Evolutionary conservation across 2,888 invertebrate species (phyloP), one percentile per base, ranked within the genome.

Genomic region (Drosophila prolongata): DNA sequence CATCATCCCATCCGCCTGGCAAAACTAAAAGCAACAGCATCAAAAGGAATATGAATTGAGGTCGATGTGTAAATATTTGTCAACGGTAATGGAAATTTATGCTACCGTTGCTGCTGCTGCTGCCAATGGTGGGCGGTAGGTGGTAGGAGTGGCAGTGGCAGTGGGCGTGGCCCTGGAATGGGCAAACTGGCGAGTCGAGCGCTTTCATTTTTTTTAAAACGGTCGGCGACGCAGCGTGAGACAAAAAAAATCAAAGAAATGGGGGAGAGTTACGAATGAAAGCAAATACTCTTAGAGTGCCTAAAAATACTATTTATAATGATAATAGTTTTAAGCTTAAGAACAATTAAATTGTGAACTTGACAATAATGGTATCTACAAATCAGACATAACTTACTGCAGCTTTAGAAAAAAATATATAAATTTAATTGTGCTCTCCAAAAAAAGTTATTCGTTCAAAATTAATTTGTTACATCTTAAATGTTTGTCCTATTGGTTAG

Each of bases 11-110:
- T 16, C 6, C 34, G 55, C 38, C 62, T 42, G 59, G 77, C 60
- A 70, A 66, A 77, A 75, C 89, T 85, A 85, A 85, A 84, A 89
- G 85, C 89, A 85, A 89, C 76, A 85, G 89, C 85, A 85, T 87
- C 79, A 87, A 82, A 83, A 80, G 79, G 86, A 79, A 88, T 89
- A 87, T 89, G 89, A 84, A 89, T 89, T 87, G 89, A 85, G 87
- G 89, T 90, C 90, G 89, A 80, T 89, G 89, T 89, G 90, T 85
- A 90, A 90, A 89, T 89, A 89, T 89, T 89, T 89, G 89, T 90
- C 90, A 88, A 83, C 87, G 89, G 89, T 89, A 89, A 89, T 89
- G 89, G 89, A 89, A 90, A 89, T 90, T 89, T 89, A 89, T 89
- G 90, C 89, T 79, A 71, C 85, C 73, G 87, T 62, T 55, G 60